Base-by-base conservation (phyloP, 2,113 vertebrate species). In the Hiodon alosoides region DNA sequence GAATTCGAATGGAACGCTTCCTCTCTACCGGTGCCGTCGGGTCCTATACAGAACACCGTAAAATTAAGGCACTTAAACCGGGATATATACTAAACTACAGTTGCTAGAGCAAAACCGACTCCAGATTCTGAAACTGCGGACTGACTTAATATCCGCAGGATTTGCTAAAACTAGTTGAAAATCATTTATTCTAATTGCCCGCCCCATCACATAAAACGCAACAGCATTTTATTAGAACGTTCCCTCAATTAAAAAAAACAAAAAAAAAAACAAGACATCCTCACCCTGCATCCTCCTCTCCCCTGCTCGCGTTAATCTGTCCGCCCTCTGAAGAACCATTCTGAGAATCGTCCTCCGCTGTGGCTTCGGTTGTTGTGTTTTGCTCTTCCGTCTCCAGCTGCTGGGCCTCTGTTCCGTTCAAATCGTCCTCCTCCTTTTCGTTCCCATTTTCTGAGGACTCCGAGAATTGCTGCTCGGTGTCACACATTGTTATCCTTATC, bases 281-380 rank as follows among this genome's bases (percentile, higher is more conserved):
- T 89, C 81, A 94, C 95, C 96, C 96, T 0, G 93, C 95, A 83
- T 98, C 96, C 81, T 98, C 96, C 73, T 98, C 95, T 77, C 93
- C 93, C 83, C 95, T 98, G 86, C 94, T 96, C 70, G 96, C 95
- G 80, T 96, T 94, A 82, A 98, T 97, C 82, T 95, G 94, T 47
- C 94, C 92, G 13, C 93, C 92, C 67, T 93, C 92, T 14, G 88
- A 86, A 13, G 76, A 76, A 4, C 77, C 82, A 59, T 90, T 90
- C 46, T 92, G 90, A 77, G 90, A 85, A 74, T 84, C 91, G 6
- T 85, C 86, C 17, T 86, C 78, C 46, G 78, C 81, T 0, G 0
- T 73, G 4, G 69, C 67, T 81, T 2, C 62, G 46, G 73, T 68
- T 52, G 47, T 76, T 71, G 81, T 82, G 17, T 73, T 79, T 2